Evolutionary conservation across 30 jellyfish, hydroid and myxozoan genomes (phyloP), one percentile per base, ranked within the genome.

Genomic region (Pseudorhiza aurosa): DNA sequence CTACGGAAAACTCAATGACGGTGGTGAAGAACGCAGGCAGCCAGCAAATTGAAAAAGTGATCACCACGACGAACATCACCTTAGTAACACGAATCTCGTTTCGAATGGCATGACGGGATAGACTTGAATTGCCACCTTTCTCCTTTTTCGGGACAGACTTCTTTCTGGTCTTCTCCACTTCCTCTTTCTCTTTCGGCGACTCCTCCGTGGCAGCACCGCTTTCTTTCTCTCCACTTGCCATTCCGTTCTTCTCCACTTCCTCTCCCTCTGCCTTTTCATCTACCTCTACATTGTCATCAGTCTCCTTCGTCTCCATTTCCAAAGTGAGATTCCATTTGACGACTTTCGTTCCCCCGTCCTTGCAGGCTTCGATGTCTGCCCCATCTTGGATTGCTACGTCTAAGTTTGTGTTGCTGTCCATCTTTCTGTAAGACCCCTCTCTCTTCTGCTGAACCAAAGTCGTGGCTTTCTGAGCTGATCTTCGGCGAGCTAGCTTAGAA

Each of bases 11-110:
- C 68, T 27, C 59, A 12, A 77, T 17, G 35, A 90, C 89, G 21
- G 71, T 90, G 51, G 85, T 62, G 55, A 83, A 60, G 50, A 85
- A 87, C 3, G 97, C 97, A 1, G 97, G 97, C 33, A 82, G 73
- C 97, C 97, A 90, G 58, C 96, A 90, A 15, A 90, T 50, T 30
- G 79, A 73, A 45, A 83, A 90, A 2, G 95, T 87, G 1, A 90
- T 46, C 1, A 90, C 87, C 7, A 90, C 83, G 22, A 64, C 58
- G 33, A 90, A 81, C 97, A 90, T 90, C 22, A 90, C 71, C 57
- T 63, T 82, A 15, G 97, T 90, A 22, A 90, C 78, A 10, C 90
- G 89, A 28, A 71, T 81, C 39, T 90, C 97, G 17, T 82, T 81
- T 8, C 85, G 77, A 19, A 77, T 42, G 18, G 77, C 60, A 46